These are phyloP conservation scores for Drosophila obscura DNA, from an alignment of 1,140 invertebrate species.

Conservation along the genomic window DNA sequence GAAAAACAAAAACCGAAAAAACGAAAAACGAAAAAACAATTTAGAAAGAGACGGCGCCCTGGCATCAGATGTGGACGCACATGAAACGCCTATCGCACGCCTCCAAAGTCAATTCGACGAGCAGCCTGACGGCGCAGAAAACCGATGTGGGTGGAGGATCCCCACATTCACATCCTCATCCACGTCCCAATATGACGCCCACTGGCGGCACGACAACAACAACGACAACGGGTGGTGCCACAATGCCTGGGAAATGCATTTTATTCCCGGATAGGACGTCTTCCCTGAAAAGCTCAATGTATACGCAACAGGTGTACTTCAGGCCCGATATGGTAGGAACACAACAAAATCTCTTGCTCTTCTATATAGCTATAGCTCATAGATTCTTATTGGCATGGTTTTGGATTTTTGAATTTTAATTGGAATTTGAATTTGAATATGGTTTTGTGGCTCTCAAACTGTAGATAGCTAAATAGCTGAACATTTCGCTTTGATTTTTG, in stretches of 20 bases:
- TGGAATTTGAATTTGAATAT: conserved; percentile 26
- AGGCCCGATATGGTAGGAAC: conserved; percentile 82
- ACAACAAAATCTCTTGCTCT: conserved; percentile 20
- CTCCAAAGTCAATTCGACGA: conserved; percentile 83
- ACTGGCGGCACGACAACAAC: conserved; percentile 23
- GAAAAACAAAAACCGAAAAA: not conserved
- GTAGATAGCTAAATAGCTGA: conserved; percentile 23
- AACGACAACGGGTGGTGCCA: conserved; percentile 15
- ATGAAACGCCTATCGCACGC: conserved; percentile 83
- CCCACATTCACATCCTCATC: conserved; percentile 37
- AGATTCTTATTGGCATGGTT: conserved; percentile 63
- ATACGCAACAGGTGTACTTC: conserved; percentile 80
- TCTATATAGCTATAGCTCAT: conserved; percentile 45
- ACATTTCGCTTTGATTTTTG: conserved; percentile 25
- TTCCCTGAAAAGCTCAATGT: conserved; percentile 76
- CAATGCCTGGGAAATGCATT: conserved; percentile 71
- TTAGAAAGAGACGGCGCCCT: conserved; percentile 78
- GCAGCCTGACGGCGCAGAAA: conserved; percentile 78
- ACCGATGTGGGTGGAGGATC: conserved; percentile 71
- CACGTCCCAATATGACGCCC: conserved; percentile 48
- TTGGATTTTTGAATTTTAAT: conserved; percentile 29
- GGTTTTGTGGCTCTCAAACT: conserved; percentile 30
- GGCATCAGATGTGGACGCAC: conserved; percentile 83
- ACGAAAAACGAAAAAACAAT: conserved; percentile 39
- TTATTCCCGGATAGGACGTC: conserved; percentile 81